Evolutionary conservation across 1,140 invertebrate genomes (phyloP), one percentile per base, ranked within the genome.

Genomic region (Dinothrombium tinctorium): DNA sequence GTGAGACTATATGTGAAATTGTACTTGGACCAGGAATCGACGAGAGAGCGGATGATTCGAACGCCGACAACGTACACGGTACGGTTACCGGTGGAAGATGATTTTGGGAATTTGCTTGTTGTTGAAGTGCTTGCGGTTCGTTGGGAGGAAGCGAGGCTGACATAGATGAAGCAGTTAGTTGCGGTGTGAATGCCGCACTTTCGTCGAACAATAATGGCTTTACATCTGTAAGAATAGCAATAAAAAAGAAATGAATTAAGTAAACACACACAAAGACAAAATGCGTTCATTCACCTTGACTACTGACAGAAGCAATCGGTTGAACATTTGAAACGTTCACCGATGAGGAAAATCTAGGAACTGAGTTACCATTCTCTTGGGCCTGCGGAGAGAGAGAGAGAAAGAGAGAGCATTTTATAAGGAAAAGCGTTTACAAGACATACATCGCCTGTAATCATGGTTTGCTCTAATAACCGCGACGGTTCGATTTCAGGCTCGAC

Each of bases 361-460:
- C n/a, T n/a, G n/a, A n/a, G n/a, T n/a, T n/a, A n/a, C n/a, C n/a
- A n/a, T n/a, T n/a, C n/a, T n/a, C n/a, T n/a, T n/a, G n/a, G n/a
- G n/a, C n/a, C n/a, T n/a, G n/a, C n/a, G 17, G 3, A 21, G 33
- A n/a, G 28, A 15, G 15, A 15, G 4, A 4, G 28, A 29, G 28
- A 4, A n/a, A 4, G 15, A 29, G 28, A 29, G 28, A 29, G 28
- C 4, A 4, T 29, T 29, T 2, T 29, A 4, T n/a, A n/a, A n/a
- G 15, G 28, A 36, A 15, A 36, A 9, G 33, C 5, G 33, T 36
- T 3, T 3, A 21, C 17, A 8, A 33, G 4, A 33, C 21, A 11
- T 22, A 23, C 21, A 26, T 38, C 37, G 26, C 22, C 37, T 4
- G 37, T 38, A 15, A 38, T 38, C 37, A 38, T 38, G 14, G 37